Evolutionary conservation across 1,140 invertebrate genomes (phyloP).

Genomic region (Penaeus japonicus): DNA sequence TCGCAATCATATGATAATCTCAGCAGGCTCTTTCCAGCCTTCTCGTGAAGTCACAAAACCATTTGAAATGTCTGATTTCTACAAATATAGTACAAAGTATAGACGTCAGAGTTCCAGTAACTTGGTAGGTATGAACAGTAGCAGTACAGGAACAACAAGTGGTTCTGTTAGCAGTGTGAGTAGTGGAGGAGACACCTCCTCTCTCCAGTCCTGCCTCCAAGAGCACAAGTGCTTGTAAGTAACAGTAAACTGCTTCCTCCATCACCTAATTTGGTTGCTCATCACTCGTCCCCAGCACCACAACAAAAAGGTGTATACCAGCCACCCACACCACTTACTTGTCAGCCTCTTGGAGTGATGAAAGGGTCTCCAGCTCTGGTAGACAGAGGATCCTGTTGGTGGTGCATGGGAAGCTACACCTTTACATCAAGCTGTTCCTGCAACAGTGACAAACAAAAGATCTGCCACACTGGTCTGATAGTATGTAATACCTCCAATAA

Average conservation of each 20-base stretch:
- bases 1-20: constrained; percentile 76
- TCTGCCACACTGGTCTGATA: constrained; percentile 57
- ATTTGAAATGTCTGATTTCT: constrained; percentile 96
- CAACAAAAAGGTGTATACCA: constrained; percentile 68
- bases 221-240: constrained; percentile 52
- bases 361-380: constrained; percentile 42
- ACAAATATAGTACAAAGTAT: constrained; percentile 95
- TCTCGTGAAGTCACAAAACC: constrained; percentile 94
- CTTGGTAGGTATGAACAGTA: constrained; percentile 37
- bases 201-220: constrained; percentile 55
- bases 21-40: constrained; percentile 86
- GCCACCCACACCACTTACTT: constrained; percentile 66
- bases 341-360: constrained; percentile 62
- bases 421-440: constrained; percentile 58
- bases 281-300: constrained; percentile 59
- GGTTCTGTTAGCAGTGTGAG: constrained; percentile 54
- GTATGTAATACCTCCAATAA: too few relatives aligned
- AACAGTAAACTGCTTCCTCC: constrained; percentile 51
- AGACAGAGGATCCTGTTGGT: constrained; percentile 40
- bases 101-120: constrained; percentile 69
- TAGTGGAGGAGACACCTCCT: constrained; percentile 51
- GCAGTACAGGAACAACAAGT: constrained; percentile 41
- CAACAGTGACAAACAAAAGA: constrained; percentile 54
- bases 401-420: constrained; percentile 53
- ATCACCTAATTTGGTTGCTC: constrained; percentile 54